A percentile compares a stretch with the other conserved stretches of the same genome.
Conservation (phyloP, 2,113 vertebrate genomes). For the Hemiprocne comata region DNA sequence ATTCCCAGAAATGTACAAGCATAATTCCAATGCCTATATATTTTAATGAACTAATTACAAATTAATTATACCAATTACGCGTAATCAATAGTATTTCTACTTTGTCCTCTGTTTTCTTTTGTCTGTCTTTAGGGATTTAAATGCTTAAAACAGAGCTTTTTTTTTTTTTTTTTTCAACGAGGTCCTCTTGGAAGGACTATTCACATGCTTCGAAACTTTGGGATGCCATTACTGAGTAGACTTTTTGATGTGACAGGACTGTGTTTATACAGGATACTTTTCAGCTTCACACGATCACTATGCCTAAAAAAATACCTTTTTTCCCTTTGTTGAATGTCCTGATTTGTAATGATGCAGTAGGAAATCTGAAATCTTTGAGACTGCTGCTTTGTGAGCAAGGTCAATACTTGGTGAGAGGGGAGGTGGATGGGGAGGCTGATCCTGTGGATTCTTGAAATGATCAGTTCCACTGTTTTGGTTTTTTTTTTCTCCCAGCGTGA, state of each 20-base stretch:
- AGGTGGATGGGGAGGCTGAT: not conserved
- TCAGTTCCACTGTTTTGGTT: not conserved
- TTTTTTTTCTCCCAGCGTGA: not conserved
- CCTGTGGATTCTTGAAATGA: not conserved
- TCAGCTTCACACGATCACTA: not conserved
- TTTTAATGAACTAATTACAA: constrained; percentile 71
- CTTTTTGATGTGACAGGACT: not conserved
- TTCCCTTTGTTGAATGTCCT: not conserved
- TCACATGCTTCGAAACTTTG: not conserved
- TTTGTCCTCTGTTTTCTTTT: constrained; percentile 55
- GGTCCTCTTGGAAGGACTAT: not conserved
- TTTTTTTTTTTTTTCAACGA: not conserved
- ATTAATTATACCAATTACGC: constrained; percentile 68
- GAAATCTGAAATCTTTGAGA: not conserved
- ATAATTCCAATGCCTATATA: constrained; percentile 65
- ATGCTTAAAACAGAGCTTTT: not conserved
- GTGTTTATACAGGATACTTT: not conserved
- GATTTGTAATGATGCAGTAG: not conserved
- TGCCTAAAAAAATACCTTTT: rapidly evolving
- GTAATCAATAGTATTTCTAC: constrained; percentile 62
- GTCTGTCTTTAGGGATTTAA: constrained; percentile 39
- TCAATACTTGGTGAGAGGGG: not conserved
- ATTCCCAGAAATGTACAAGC: constrained; percentile 70
- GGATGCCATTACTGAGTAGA: not conserved
- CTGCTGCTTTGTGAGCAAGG: not conserved